Evolutionary conservation across 1,140 invertebrate genomes (phyloP).

Genomic region (Hycleus cichorii): DNA sequence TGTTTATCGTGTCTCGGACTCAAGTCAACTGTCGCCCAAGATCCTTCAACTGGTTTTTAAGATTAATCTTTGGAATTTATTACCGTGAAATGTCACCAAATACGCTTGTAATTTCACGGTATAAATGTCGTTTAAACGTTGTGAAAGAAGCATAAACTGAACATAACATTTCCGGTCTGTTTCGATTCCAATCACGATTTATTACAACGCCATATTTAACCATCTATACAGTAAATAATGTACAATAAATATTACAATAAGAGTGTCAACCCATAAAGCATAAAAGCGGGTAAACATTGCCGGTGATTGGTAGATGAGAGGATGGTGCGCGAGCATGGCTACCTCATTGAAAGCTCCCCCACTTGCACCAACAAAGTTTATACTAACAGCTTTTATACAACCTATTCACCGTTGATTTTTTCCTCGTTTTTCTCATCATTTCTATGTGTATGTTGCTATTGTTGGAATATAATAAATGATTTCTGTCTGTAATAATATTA

Average conservation of each 20-base stretch:
- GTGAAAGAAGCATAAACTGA: too few species aligned
- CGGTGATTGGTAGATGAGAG: constrained; percentile 8
- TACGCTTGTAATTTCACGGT: too few species aligned
- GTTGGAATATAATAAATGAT: constrained; percentile 23
- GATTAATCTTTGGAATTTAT: too few species aligned
- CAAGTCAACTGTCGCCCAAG: too few species aligned
- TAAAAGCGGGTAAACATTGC: constrained; percentile 9
- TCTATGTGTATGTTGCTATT: constrained; percentile 6
- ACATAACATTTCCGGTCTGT: too few species aligned
- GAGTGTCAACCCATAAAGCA: constrained; percentile 12
- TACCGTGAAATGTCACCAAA: too few species aligned
- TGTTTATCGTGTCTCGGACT: too few species aligned
- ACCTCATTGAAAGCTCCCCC: constrained; percentile 12
- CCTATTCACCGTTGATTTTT: constrained; percentile 19
- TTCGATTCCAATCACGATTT: neutral
- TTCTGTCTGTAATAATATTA: constrained; percentile 18
- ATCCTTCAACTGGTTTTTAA: too few species aligned
- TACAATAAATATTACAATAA: neutral
- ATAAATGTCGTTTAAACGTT: too few species aligned
- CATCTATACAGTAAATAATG: too few species aligned
- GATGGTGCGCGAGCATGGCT: constrained; percentile 16
- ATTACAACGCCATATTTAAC: too few species aligned
- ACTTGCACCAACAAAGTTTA: neutral
- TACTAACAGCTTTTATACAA: constrained; percentile 22
- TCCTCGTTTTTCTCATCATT: too few species aligned